Evolutionary conservation across 2,888 invertebrate species (phyloP), one percentile per base, ranked within the genome.

Genomic region (Volucella zonaria): DNA sequence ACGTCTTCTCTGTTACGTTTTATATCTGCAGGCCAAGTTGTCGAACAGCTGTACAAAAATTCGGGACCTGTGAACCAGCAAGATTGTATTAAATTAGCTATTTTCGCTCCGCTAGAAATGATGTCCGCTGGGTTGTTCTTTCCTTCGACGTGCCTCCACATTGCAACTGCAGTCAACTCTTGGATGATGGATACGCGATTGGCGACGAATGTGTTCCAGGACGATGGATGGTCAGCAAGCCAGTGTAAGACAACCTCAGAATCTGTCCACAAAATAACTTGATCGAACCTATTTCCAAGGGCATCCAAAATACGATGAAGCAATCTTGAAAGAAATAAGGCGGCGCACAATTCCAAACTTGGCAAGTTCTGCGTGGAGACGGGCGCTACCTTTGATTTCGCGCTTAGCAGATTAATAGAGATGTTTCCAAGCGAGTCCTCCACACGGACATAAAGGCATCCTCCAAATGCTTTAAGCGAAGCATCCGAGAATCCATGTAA

Each of bases 311-410:
- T 42, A 4, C 42, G 70, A 8, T 51, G n/a, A 23, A 71, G 59
- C 40, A 71, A 58, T 45, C 42, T 61, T 10, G 70, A 68, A 3
- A 87, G 62, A 8, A 87, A 52, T 1, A 86, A 58, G 8, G 74
- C 75, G 18, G 83, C 87, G 47, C 82, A 81, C 3, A 87, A 43
- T 59, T 87, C 86, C 8, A 86, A 66, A 18, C 78, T 77, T 49
- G 86, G 82, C 23, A 87, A 51, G 2, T 76, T 86, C 51, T 79
- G 77, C 0, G 77, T 79, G 8, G 79, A 79, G 8, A 83, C 71
- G 12, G 83, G 83, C 31, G 87, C 86, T 23, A 87, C 86, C 10
- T 86, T 82, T 2, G 86, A 87, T 64, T 87, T 87, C 10, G 78
- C 70, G 38, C 78, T 79, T 2, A 82, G 40, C 11, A 87, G 23